These are phyloP conservation scores for Eumeta japonica DNA, from an alignment of 1,140 invertebrate species.

Conservation along the genomic window DNA sequence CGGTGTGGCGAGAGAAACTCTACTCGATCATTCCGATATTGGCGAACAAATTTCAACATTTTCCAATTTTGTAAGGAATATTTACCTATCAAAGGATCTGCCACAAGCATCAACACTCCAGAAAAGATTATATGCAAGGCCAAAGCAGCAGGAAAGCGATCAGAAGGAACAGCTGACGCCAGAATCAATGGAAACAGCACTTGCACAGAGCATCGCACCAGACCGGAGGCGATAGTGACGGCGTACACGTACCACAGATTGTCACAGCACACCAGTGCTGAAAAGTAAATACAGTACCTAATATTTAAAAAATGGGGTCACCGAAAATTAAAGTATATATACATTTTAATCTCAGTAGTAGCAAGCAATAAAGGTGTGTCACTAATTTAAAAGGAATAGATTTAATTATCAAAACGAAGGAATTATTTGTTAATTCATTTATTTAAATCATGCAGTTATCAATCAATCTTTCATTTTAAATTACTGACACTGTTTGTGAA, in stretches of 20 bases:
- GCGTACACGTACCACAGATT: slow-evolving; percentile 33
- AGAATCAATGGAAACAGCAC: slow-evolving; percentile 42
- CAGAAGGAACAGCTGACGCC: slow-evolving; percentile 31
- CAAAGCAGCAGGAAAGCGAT: slow-evolving; percentile 40
- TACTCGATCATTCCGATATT: neutral
- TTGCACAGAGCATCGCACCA: slow-evolving; percentile 44
- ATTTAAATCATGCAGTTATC: too few relatives aligned
- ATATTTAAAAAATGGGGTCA: neutral
- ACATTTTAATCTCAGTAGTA: too few relatives aligned
- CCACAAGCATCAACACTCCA: slow-evolving; percentile 38
- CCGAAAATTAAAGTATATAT: neutral
- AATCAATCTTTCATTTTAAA: too few relatives aligned
- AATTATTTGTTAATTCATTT: too few relatives aligned
- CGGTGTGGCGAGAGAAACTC: too few relatives aligned
- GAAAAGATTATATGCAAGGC: slow-evolving; percentile 44
- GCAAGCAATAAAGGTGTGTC: too few relatives aligned
- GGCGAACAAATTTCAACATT: too few relatives aligned
- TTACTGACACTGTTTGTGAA: too few relatives aligned
- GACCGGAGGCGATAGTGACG: slow-evolving; percentile 37
- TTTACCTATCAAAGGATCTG: slow-evolving; percentile 44
- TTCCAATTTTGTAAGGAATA: neutral
- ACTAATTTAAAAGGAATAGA: too few relatives aligned
- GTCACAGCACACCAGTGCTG: slow-evolving; percentile 33
- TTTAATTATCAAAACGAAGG: too few relatives aligned
- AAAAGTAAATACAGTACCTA: too few relatives aligned